Conservation (phyloP, 2,888 invertebrate species). For the Sesia bembeciformis region DNA sequence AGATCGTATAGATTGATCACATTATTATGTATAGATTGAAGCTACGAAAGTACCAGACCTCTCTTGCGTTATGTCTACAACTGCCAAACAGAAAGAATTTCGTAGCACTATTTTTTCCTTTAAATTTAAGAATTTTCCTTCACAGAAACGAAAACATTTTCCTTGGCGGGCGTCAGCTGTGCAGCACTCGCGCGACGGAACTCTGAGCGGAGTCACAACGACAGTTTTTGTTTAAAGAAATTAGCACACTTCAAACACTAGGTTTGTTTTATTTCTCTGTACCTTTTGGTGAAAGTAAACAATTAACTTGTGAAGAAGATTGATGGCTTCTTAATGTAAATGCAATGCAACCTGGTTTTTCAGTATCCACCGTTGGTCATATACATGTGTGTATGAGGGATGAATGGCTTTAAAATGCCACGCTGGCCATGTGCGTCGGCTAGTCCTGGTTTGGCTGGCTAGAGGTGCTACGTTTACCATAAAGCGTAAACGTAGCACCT, state of each 20-base stretch:
- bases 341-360: not conserved
- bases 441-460: too few relatives aligned
- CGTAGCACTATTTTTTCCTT: too few relatives aligned
- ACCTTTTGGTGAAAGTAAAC: not conserved
- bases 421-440: too few relatives aligned
- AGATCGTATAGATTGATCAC: too few relatives aligned
- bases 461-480: too few relatives aligned
- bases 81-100: too few relatives aligned
- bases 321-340: not conserved
- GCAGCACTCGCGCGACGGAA: not conserved
- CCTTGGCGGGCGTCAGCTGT: not conserved
- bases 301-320: not conserved
- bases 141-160: not conserved
- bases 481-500: too few relatives aligned
- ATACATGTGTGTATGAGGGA: not conserved
- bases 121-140: too few relatives aligned
- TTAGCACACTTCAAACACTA: not conserved
- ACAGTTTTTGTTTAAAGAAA: not conserved
- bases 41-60: too few relatives aligned
- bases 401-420: not conserved
- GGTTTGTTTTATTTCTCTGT: not conserved
- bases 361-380: not conserved
- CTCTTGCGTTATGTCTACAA: too few relatives aligned
- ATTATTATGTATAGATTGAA: too few relatives aligned
- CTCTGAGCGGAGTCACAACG: not conserved